phyloP scores from a whole-genome alignment of 2,888 invertebrate species.

The Ophioninae sp. region DNA sequence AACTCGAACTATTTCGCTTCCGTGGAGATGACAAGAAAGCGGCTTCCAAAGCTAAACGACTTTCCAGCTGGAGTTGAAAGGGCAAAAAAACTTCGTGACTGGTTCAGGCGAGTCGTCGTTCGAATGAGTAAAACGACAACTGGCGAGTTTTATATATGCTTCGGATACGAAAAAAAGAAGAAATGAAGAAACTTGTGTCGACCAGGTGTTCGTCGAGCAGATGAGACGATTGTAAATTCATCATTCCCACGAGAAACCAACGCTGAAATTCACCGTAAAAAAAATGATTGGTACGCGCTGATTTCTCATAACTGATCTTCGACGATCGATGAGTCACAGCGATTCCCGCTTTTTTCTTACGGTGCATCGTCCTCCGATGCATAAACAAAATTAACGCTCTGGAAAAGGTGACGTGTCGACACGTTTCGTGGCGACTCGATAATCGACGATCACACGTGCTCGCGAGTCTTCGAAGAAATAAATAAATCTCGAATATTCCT shows the following conservation, averaged over 20 bases:
- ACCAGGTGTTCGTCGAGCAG: constrained; percentile 34
- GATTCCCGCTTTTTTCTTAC: neutral
- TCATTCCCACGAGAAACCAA: constrained; percentile 14
- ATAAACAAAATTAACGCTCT: constrained; percentile 35
- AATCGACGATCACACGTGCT: constrained; percentile 10
- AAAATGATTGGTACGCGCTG: constrained; percentile 14
- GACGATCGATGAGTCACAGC: constrained; percentile 33
- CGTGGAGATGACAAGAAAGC: no score
- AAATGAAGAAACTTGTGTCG: constrained; percentile 11
- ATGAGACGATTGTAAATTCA: constrained; percentile 38
- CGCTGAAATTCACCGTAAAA: constrained; percentile 44
- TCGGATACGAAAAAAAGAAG: neutral
- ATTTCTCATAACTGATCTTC: constrained; percentile 26
- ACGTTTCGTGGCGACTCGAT: neutral
- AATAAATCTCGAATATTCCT: constrained; percentile 5
- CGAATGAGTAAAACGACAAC: constrained; percentile 3
- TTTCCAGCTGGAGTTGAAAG: neutral
- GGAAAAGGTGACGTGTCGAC: neutral
- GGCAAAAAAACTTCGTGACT: neutral
- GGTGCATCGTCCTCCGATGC: no score
- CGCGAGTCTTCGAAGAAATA: neutral
- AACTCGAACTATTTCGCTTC: no score
- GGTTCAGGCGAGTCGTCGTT: constrained; percentile 6
- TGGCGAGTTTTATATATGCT: constrained; percentile 53
- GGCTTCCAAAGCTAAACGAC: no score